Evolutionary conservation across 2,797 vertebrate species (phyloP), one percentile per base, ranked within the genome.

Genomic region (Peromyscus nudipes): DNA sequence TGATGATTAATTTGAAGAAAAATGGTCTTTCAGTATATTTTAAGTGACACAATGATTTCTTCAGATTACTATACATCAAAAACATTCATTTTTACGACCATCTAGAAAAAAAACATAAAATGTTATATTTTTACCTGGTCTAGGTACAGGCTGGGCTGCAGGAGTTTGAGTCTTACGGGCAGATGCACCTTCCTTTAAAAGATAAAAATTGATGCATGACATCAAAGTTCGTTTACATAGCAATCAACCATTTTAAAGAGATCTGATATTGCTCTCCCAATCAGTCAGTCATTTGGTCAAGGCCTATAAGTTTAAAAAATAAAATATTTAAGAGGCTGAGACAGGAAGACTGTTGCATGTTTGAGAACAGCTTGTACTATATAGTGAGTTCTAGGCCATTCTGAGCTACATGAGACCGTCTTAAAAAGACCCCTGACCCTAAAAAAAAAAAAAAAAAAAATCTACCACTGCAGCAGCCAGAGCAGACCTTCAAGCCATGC

Each of bases 111-210:
- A 95, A 83, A n/a, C 43, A 3, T 25, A 27, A 64, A 91, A 6
- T 69, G 87, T 73, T 79, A 13, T 92, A 34, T 62, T 81, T 97
- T 98, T 97, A 99, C 99, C 99, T 99, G 99, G 99, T 96, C 99
- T 99, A 82, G 99, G 99, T 82, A 99, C 99, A 4, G 99, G 99
- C 98, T 99, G 99, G 67, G 99, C 98, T 2, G 99, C 99, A 14
- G 99, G 99, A 31, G 99, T 99, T 98, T 99, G 99, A 91, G 99
- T 99, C 98, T 99, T 99, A 75, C 99, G 99, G 55, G 99, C 99
- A 80, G 99, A 99, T 0, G 99, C 99, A 96, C 99, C 99, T 99
- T 99, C 99, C 99, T 99, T 98, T 76, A 98, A 98, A 98, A 98
- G 94, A 71, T 92, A 92, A 86, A 23, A 94, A 97, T 81, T 40